Evolutionary conservation across 2,797 vertebrate species (phyloP).

Genomic region (Dicrostonyx torquatus): DNA sequence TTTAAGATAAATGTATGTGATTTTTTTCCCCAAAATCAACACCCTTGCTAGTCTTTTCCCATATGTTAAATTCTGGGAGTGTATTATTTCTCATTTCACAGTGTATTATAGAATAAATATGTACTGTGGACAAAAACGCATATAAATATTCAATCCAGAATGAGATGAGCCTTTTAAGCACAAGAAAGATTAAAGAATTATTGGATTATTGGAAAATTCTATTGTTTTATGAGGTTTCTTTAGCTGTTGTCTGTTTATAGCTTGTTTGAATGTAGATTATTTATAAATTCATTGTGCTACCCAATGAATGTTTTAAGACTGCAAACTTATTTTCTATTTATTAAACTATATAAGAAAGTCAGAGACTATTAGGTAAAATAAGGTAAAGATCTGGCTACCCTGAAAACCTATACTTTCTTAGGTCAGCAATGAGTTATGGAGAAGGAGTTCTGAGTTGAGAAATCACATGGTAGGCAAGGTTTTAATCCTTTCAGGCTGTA

Average conservation of each 20-base stretch:
- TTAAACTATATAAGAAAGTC: not conserved
- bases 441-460: not conserved
- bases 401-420: not conserved
- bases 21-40: constrained; percentile 90
- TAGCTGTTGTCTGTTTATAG: not conserved
- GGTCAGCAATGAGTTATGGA: not conserved
- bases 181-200: constrained; percentile 8
- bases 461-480: not conserved
- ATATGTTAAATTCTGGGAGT: constrained; percentile 83
- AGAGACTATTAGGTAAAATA: not conserved
- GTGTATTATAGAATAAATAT: constrained; percentile 61
- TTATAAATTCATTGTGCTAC: not conserved
- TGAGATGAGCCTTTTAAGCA: not conserved
- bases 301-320: not conserved
- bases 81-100: constrained; percentile 83
- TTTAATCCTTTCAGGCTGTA: not conserved
- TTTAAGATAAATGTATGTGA: constrained; percentile 78
- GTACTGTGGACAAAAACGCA: constrained; percentile 8
- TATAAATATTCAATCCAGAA: not conserved
- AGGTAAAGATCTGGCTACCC: not conserved
- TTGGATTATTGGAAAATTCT: not conserved
- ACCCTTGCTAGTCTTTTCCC: constrained; percentile 88
- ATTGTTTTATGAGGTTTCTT: not conserved
- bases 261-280: not conserved
- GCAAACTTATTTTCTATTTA: not conserved